phyloP scores from a whole-genome alignment of 23 tunicate species.

The Phallusia fumigata region DNA sequence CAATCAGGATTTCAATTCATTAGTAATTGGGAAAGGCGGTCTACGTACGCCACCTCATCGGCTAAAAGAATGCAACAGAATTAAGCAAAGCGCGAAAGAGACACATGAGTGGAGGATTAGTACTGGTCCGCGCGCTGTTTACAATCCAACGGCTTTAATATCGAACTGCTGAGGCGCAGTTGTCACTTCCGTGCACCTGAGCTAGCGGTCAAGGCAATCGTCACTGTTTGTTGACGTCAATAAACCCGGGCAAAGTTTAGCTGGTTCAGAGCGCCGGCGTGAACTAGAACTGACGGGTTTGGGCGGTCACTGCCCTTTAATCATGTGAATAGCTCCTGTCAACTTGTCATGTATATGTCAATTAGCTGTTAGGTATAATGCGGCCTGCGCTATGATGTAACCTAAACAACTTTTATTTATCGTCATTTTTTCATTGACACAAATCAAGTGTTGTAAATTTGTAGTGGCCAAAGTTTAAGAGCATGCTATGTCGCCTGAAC shows the following conservation, averaged over 20 bases:
- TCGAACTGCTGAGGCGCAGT: neutral
- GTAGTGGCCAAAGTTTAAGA: too few relatives aligned
- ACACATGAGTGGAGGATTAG: neutral
- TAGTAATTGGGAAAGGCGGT: neutral
- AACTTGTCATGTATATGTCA: too few relatives aligned
- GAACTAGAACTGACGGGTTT: too few relatives aligned
- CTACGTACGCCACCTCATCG: neutral
- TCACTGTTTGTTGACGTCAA: conserved; percentile 7
- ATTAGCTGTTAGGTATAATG: too few relatives aligned
- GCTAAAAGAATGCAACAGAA: neutral
- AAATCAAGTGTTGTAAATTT: too few relatives aligned
- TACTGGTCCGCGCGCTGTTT: neutral
- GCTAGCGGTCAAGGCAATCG: neutral
- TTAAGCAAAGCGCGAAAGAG: neutral
- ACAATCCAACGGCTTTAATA: neutral
- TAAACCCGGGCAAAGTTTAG: neutral
- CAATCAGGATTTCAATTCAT: conserved; percentile 6
- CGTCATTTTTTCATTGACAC: too few relatives aligned
- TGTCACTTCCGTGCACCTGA: neutral
- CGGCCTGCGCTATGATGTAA: too few relatives aligned
- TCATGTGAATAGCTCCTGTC: too few relatives aligned
- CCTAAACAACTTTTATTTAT: too few relatives aligned
- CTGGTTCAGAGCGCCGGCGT: too few relatives aligned
- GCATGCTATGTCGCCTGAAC: too few relatives aligned
- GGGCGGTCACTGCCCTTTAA: too few relatives aligned